Base-by-base conservation (phyloP, 2,797 vertebrate genomes). In the Chelon auratus region DNA sequence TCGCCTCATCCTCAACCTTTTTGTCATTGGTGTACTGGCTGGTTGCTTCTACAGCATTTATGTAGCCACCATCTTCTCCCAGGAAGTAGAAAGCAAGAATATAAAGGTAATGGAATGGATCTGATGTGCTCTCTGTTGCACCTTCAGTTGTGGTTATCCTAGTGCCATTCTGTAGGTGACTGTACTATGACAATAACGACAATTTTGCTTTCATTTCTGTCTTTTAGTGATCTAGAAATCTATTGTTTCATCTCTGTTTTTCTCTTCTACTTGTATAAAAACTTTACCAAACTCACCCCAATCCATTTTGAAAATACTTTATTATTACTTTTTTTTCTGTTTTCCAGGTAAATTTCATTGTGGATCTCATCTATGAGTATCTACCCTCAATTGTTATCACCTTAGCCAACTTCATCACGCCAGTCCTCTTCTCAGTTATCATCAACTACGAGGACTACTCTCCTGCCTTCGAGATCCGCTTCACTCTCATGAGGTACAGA, bases 381-480 rank as follows among this genome's bases (percentile, higher is more conserved):
- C 90, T 99, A 2, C 98, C 98, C 9, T 99, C 98, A 2, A 95
- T 99, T 0, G 97, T 99, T 52, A 99, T 99, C 91, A 99, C 97
- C 0, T 3, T 96, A 86, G 96, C 96, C 75, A 99, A 98, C 91
- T 97, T 97, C 82, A 83, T 97, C 68, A 96, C 94, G 2, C 97
- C 97, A 0, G 64, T 95, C 42, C 93, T 97, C 68, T 99, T 98
- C 87, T 94, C 94, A 3, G 14, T 93, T 58, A 96, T 99, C 88
- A 97, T 98, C 79, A 86, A 63, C 83, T 96, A 87, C 30, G 97
- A 99, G 91, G 97, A 99, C 80, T 99, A 99, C 83, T 96, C 96
- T 0, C 97, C 97, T 1, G 95, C 95, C 67, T 99, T 97, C 65
- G 98, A 99, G 93, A 97, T 99, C 80, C 95, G 93, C 55, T 93